These are phyloP conservation scores for Centruroides sculpturatus DNA, from an alignment of 1,140 invertebrate species.

Conservation along the genomic window DNA sequence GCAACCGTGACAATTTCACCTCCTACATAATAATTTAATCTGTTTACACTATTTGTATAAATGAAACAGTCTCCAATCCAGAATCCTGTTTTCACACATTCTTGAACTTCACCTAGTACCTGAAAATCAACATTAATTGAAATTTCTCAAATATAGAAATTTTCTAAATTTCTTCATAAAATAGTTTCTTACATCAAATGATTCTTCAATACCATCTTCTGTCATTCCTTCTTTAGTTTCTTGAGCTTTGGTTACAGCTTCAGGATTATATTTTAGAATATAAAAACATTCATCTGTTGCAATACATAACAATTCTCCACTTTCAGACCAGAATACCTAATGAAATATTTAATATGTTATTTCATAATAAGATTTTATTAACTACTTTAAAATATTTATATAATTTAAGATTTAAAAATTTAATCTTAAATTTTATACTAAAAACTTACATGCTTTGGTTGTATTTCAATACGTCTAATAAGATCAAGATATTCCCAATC, in stretches of 20 bases:
- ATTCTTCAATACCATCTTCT: conserved; percentile 92
- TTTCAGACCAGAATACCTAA: conserved; percentile 90
- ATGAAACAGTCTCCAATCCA: conserved; percentile 99
- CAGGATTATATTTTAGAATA: conserved; percentile 70
- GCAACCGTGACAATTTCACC: conserved; percentile 97
- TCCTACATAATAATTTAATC: conserved; percentile 97
- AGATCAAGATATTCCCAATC: conserved; percentile 93
- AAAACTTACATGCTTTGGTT: conserved; percentile 50
- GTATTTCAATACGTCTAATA: conserved; percentile 87
- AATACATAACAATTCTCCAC: conserved; percentile 81
- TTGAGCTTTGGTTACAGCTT: conserved; percentile 50
- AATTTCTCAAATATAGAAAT: too few species aligned
- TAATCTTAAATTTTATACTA: background rate
- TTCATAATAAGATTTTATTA: background rate
- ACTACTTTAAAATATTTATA: background rate
- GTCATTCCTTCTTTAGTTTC: conserved; percentile 57
- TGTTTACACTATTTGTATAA: conserved; percentile 93
- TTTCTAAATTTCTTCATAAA: conserved; percentile 4
- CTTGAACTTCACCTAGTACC: conserved; percentile 74
- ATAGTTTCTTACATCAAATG: conserved; percentile 66
- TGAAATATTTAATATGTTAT: conserved; percentile 1
- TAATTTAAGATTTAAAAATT: background rate
- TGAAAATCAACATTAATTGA: conserved; percentile 24
- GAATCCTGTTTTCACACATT: conserved; percentile 86
- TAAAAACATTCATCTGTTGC: conserved; percentile 94